Evolutionary conservation across 2,888 invertebrate species (phyloP), one percentile per base, ranked within the genome.

Genomic region (Drosophila mulleri): DNA sequence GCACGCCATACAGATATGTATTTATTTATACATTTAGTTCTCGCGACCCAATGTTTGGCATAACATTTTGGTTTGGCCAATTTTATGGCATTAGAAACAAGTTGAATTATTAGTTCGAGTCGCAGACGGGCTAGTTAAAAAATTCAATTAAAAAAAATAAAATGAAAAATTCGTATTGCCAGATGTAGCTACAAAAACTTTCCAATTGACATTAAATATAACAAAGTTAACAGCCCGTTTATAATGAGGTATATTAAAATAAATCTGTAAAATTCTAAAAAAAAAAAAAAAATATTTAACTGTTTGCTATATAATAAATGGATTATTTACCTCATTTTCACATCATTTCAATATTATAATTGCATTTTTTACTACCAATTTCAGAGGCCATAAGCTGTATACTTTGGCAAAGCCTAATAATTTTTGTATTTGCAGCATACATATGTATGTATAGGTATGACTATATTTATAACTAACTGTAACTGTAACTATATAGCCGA

Each of bases 11-110:
- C 41, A 65, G 47, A 68, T 53, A 72, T 67, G 54, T 78, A 75
- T 80, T 69, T 74, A 79, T 83, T 71, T 82, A 77, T 83, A 77
- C 80, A 75, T 78, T 78, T 65, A 62, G 70, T 78, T 58, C 63
- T 23, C 47, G 50, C 20, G 18, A 39, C 47, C 64, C 57, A 52
- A 73, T 60, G 69, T 62, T 57, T 60, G 61, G 52, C 57, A 67
- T 39, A 53, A 26, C 32, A 53, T 50, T 69, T 68, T 65, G 50
- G 77, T 77, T 77, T 60, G 59, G 50, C 52, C 50, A 69, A 64
- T 53, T 65, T 77, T 56, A 68, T 72, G 67, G 72, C 69, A 54
- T 44, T 65, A 23, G 60, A n/a, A 72, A 44, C 23, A 44, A 29
- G 41, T 62, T 32, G 57, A 39, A 61, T 61, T 76, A 72, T 72